phyloP scores from a whole-genome alignment of 2,113 vertebrate species.

The Takifugu flavidus region DNA sequence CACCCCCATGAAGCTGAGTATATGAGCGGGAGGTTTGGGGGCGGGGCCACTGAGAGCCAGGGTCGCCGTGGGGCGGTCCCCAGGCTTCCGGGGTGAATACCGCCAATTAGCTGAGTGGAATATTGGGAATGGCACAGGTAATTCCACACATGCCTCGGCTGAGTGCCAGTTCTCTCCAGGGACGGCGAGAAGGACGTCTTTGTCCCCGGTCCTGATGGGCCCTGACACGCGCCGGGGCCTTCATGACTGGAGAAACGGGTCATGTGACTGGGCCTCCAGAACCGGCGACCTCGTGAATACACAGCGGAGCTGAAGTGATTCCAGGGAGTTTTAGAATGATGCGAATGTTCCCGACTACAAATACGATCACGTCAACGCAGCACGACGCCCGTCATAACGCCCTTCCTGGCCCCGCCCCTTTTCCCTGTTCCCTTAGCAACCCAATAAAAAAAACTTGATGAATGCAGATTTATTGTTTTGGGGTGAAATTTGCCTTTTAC shows the following conservation, averaged over 20 bases:
- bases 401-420: no score
- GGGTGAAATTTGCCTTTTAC: no score
- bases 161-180: constrained; percentile 25
- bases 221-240: constrained; percentile 16
- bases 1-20: constrained; percentile 9
- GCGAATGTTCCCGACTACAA: no score
- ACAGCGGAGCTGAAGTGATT: background rate
- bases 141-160: constrained; percentile 33
- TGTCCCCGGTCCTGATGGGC: constrained; percentile 30
- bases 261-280: background rate
- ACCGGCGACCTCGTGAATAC: background rate
- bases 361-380: no score
- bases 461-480: no score
- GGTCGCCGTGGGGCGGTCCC: constrained; percentile 19
- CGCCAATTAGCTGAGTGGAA: constrained; percentile 65
- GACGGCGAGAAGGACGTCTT: constrained; percentile 10
- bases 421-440: no score
- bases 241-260: background rate
- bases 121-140: constrained; percentile 45
- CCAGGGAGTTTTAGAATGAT: no score
- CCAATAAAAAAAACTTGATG: no score
- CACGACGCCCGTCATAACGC: no score
- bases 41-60: constrained; percentile 14
- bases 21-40: constrained; percentile 27
- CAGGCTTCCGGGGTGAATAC: constrained; percentile 31